Percentiles rank a stretch among this genome's conserved stretches.
Evolutionary conservation across 2,797 vertebrate species (phyloP).

Genomic region (Atherinosoma microstoma): DNA sequence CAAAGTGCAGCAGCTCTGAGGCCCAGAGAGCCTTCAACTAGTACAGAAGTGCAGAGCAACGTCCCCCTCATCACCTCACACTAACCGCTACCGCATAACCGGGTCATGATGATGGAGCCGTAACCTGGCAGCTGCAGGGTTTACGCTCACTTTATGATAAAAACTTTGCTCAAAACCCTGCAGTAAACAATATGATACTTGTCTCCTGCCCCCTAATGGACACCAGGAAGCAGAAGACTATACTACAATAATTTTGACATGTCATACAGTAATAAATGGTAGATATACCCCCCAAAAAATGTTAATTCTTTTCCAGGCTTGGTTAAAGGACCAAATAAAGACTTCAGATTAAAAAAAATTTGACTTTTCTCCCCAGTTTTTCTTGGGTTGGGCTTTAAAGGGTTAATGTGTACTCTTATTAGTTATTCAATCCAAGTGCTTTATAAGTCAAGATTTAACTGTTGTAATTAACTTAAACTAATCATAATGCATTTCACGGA

Average conservation of each 20-base stretch:
- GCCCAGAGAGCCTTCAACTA: background rate
- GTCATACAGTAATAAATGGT: no score
- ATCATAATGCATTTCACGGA: background rate
- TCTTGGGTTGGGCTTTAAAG: no score
- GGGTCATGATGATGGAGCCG: background rate
- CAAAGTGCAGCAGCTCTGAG: background rate
- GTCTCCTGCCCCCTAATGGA: no score
- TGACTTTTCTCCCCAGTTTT: no score
- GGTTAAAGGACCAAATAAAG: no score
- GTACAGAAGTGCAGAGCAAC: background rate
- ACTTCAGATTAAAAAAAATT: no score
- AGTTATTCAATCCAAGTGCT: background rate
- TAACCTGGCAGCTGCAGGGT: background rate
- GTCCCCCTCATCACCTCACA: background rate
- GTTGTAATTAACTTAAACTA: conserved; percentile 12
- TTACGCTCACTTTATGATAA: background rate
- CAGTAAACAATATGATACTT: no score
- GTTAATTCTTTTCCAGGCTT: no score
- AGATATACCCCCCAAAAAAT: no score
- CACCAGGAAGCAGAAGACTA: no score
- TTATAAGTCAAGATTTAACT: conserved; percentile 7
- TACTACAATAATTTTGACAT: no score
- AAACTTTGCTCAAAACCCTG: no score
- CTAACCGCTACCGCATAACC: background rate
- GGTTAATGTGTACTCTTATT: background rate